Evolutionary conservation across 2,797 vertebrate genomes (phyloP).

Genomic region (Peromyscus nudipes): DNA sequence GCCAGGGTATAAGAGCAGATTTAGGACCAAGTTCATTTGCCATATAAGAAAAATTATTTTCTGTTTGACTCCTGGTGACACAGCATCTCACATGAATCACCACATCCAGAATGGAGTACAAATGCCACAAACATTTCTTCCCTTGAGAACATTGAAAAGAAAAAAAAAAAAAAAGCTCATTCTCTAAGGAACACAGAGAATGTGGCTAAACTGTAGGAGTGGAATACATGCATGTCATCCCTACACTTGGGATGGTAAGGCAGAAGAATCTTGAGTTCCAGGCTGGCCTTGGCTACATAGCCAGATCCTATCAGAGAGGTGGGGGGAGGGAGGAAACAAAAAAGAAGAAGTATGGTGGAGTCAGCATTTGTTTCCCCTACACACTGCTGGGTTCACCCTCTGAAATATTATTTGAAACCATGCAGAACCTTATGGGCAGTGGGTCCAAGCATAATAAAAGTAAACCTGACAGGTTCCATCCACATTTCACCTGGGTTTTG

Average conservation of each 20-base stretch:
- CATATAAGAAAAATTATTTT: not conserved
- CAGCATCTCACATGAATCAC: conserved; percentile 13
- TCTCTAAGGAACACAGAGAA: not conserved
- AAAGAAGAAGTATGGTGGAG: not conserved
- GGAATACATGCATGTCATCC: not conserved
- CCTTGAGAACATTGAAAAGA: not conserved
- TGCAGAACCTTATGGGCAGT: not conserved
- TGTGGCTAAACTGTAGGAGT: not conserved
- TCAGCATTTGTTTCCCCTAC: not conserved
- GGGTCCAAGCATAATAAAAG: conserved; percentile 12
- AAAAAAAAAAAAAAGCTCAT: not conserved
- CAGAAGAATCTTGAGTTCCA: not conserved
- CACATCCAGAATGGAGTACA: conserved; percentile 19
- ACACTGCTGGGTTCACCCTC: not conserved
- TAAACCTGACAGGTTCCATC: conserved; percentile 31
- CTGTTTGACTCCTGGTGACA: conserved; percentile 39
- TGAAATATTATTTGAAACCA: not conserved
- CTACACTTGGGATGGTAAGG: not conserved
- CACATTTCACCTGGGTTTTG: conserved; percentile 8
- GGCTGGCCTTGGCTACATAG: not conserved
- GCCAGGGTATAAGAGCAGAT: conserved; percentile 23
- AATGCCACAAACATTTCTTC: conserved; percentile 19
- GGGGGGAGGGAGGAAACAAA: not conserved
- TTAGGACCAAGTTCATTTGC: conserved; percentile 37
- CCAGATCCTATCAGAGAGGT: not conserved